Conservation (phyloP, 1,140 invertebrate genomes). For the Ceratosolen fusciceps region DNA sequence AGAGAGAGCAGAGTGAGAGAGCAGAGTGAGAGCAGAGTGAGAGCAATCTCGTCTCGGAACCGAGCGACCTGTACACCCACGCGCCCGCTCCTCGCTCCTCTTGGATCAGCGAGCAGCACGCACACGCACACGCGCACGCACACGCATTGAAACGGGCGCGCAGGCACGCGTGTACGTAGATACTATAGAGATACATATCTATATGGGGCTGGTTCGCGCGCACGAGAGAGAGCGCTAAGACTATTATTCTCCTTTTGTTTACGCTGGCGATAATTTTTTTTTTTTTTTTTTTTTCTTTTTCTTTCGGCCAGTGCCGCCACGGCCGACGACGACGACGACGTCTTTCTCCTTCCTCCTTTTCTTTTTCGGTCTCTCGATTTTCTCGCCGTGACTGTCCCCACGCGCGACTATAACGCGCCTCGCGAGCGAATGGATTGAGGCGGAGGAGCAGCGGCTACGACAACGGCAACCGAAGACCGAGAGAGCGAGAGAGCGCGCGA, state of each 20-base stretch:
- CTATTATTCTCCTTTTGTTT: slow-evolving; percentile 13
- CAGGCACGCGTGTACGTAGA: not conserved
- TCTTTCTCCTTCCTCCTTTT: not conserved
- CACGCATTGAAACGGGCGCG: not conserved
- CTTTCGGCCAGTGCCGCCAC: not conserved
- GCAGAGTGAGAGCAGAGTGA: not conserved
- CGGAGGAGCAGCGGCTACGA: not conserved
- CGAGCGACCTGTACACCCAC: not conserved
- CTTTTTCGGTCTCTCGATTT: not conserved
- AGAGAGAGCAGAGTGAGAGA: not conserved
- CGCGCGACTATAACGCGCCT: not conserved
- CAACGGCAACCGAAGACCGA: not conserved
- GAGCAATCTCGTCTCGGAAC: not conserved
- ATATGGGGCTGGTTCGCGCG: no score
- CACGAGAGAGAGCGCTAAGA: no score
- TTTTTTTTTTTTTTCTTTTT: not conserved
- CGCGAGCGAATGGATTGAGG: slow-evolving; percentile 19
- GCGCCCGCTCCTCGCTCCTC: not conserved
- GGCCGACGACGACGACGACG: not conserved
- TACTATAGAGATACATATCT: no score
- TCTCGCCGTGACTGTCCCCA: not conserved
- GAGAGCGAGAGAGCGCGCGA: not conserved
- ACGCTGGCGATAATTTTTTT: not conserved
- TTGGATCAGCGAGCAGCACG: no score
- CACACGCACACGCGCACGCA: not conserved